Percentiles rank a stretch among this genome's conserved stretches.
phyloP scores from a whole-genome alignment of 2,888 invertebrate genomes.

The Lasius platythorax region DNA sequence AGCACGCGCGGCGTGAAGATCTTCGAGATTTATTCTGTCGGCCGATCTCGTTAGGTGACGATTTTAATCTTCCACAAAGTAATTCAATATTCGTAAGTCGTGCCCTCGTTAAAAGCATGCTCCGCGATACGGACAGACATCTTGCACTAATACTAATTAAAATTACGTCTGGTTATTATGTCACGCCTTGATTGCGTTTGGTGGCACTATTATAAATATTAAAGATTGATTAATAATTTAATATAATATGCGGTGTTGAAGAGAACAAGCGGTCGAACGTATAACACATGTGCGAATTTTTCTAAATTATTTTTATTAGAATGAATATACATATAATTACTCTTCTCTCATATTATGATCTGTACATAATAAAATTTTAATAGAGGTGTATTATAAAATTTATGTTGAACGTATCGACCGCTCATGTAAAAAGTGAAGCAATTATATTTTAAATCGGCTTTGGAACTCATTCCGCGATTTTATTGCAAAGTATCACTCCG shows the following conservation, averaged over 20 bases:
- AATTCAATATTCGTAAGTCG: slow-evolving; percentile 44
- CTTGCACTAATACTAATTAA: slow-evolving; percentile 51
- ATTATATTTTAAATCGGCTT: slow-evolving; percentile 40
- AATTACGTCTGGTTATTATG: slow-evolving; percentile 39
- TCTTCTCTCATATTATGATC: slow-evolving; percentile 19
- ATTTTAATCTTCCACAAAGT: slow-evolving; percentile 48
- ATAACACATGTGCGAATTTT: background rate
- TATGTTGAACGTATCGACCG: slow-evolving; percentile 5
- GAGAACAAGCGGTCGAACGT: background rate
- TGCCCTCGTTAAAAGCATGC: slow-evolving; percentile 30
- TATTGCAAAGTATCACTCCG: background rate
- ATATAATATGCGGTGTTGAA: background rate
- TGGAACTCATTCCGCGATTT: slow-evolving; percentile 13
- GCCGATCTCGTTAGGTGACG: slow-evolving; percentile 34
- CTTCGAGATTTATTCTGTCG: slow-evolving; percentile 34
- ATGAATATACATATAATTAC: slow-evolving; percentile 33
- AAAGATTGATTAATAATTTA: slow-evolving; percentile 8
- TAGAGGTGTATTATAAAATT: slow-evolving; percentile 31
- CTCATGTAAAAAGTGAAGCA: background rate
- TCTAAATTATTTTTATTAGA: slow-evolving; percentile 40
- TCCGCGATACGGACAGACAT: slow-evolving; percentile 3
- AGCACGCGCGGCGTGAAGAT: slow-evolving; percentile 25
- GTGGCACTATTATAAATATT: slow-evolving; percentile 42
- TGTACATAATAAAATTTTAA: slow-evolving; percentile 26
- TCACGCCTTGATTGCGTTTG: background rate